Conservation (phyloP, 2,888 invertebrate species). For the Hypomecis punctinalis region DNA sequence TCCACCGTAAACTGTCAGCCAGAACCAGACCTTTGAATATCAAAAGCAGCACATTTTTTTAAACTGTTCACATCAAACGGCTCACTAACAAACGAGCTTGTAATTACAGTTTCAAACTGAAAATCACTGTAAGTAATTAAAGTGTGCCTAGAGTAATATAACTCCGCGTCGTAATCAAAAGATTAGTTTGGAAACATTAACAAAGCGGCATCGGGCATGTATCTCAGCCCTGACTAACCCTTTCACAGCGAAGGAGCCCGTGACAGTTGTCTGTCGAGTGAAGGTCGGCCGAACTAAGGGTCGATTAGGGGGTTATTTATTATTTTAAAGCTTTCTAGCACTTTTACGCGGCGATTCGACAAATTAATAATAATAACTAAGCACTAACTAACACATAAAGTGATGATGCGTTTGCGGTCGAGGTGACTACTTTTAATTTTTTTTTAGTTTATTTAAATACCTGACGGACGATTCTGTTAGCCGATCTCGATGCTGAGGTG, state of each 20-base stretch:
- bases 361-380: too few relatives aligned
- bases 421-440: too few relatives aligned
- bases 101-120: constrained; percentile 25
- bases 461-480: too few relatives aligned
- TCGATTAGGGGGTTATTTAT: not conserved
- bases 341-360: too few relatives aligned
- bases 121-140: constrained; percentile 28
- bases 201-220: constrained; percentile 23
- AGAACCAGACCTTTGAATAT: constrained; percentile 6
- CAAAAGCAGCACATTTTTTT: constrained; percentile 37
- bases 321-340: too few relatives aligned
- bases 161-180: constrained; percentile 24
- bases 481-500: too few relatives aligned
- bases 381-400: too few relatives aligned
- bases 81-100: constrained; percentile 20
- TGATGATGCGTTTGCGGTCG: too few relatives aligned
- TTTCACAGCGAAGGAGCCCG: not conserved
- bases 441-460: too few relatives aligned
- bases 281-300: not conserved
- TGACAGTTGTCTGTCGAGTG: constrained; percentile 4
- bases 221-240: constrained; percentile 8
- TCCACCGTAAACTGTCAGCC: not conserved
- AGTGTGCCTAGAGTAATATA: constrained; percentile 17
- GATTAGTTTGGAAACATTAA: constrained; percentile 27
- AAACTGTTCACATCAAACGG: constrained; percentile 27